These are phyloP conservation scores for Acanthurus lineatus DNA, from an alignment of 2,797 vertebrate genomes.

Conservation along the genomic window DNA sequence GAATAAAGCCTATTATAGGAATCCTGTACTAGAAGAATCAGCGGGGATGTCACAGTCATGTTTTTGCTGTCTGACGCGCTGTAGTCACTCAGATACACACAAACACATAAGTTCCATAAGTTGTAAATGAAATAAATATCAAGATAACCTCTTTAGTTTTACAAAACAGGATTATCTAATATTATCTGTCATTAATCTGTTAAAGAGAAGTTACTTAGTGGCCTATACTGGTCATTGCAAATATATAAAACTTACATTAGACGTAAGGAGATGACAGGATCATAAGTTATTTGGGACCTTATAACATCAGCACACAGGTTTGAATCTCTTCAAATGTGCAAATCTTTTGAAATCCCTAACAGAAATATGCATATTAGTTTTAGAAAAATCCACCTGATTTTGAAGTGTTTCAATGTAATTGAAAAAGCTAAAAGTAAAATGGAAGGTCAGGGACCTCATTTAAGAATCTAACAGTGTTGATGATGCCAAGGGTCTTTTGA, in stretches of 20 bases:
- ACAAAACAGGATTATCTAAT: not conserved
- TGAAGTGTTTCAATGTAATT: not conserved
- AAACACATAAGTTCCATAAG: not conserved
- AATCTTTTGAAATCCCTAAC: not conserved
- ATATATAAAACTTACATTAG: not conserved
- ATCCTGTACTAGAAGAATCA: slow-evolving; percentile 34
- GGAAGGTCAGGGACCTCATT: not conserved
- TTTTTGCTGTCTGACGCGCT: slow-evolving; percentile 20
- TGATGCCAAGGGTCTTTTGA: not conserved
- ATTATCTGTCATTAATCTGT: not conserved
- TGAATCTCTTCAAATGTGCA: not conserved
- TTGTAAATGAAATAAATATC: slow-evolving; percentile 15
- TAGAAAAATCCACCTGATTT: not conserved
- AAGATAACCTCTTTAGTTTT: not conserved
- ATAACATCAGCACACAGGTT: not conserved
- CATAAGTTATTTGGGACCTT: not conserved
- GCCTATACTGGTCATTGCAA: not conserved
- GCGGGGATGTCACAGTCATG: slow-evolving; percentile 33
- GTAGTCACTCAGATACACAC: slow-evolving; percentile 5
- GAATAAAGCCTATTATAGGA: slow-evolving; percentile 44
- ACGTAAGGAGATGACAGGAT: not conserved
- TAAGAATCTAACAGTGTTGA: not conserved
- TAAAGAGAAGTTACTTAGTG: not conserved
- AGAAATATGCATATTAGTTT: not conserved
- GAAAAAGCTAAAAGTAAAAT: not conserved